These are phyloP conservation scores for Acrocyrtus sp. DNA, from an alignment of 2,888 invertebrate genomes.

Conservation along the genomic window DNA sequence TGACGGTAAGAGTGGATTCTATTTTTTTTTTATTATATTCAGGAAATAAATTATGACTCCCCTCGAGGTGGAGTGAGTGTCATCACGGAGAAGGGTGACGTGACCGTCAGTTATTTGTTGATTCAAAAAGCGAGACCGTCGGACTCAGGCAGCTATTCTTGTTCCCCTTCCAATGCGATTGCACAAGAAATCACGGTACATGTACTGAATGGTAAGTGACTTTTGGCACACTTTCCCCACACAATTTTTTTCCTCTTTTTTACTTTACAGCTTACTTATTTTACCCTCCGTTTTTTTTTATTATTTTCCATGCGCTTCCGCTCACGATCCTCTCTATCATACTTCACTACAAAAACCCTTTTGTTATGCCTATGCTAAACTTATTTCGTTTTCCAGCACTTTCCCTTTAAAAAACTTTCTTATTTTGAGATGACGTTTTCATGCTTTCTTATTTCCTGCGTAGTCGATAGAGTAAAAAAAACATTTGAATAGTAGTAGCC, in stretches of 20 bases:
- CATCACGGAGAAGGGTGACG: slow-evolving; percentile 90
- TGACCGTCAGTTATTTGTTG: slow-evolving; percentile 87
- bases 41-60: slow-evolving; percentile 96
- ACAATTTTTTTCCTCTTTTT: too few species aligned
- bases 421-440: too few species aligned
- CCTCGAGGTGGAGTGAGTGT: slow-evolving; percentile 90
- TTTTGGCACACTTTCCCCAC: slow-evolving; percentile 25
- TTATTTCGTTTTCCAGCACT: too few species aligned
- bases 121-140: slow-evolving; percentile 87
- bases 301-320: slow-evolving; percentile 4
- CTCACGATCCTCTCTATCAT: too few species aligned
- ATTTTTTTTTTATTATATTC: slow-evolving; percentile 59
- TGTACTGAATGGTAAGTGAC: slow-evolving; percentile 83
- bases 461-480: too few species aligned
- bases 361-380: too few species aligned
- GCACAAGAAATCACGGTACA: slow-evolving; percentile 91
- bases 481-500: too few species aligned
- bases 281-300: slow-evolving; percentile 17
- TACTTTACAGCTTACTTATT: slow-evolving; percentile 7
- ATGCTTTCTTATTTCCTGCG: too few species aligned
- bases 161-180: slow-evolving; percentile 91
- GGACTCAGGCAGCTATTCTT: slow-evolving; percentile 91
- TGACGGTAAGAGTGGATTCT: neutral
- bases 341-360: too few species aligned
- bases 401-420: too few species aligned